Percentiles rank a stretch among this genome's conserved stretches.
These are phyloP conservation scores for Hyles lineata DNA, from an alignment of 2,888 invertebrate genomes.

Conservation along the genomic window DNA sequence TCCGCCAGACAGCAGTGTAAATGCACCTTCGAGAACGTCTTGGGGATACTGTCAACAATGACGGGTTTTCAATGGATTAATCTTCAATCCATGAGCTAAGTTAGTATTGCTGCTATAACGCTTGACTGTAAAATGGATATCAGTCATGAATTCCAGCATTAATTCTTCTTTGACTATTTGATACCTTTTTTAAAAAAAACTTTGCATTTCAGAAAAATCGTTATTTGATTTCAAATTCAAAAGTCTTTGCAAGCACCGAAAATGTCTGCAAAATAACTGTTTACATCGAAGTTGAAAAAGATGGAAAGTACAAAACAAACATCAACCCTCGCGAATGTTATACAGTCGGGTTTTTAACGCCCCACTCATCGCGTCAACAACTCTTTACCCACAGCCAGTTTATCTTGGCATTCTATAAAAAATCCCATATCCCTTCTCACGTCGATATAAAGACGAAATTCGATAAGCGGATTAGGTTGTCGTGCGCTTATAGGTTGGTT, in stretches of 20 bases:
- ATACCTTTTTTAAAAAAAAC: no score
- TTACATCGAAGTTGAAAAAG: conserved; percentile 43
- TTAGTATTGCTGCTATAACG: no score
- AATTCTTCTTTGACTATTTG: no score
- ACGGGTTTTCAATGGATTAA: no score
- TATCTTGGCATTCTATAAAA: conserved; percentile 33
- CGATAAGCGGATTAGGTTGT: conserved; percentile 20
- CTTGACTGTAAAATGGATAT: no score
- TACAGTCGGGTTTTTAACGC: conserved; percentile 49
- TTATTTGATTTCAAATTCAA: no score
- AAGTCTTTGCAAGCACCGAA: not conserved
- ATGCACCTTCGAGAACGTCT: no score
- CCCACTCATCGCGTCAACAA: conserved; percentile 52
- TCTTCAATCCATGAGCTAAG: no score
- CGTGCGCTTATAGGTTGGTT: conserved; percentile 36
- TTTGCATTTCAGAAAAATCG: no score
- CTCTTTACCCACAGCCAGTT: conserved; percentile 49
- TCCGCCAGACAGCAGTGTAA: no score
- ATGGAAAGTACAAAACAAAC: conserved; percentile 52
- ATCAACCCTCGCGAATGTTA: conserved; percentile 49
- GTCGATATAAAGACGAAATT: conserved; percentile 39
- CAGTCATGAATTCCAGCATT: no score
- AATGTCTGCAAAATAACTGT: conserved; percentile 6
- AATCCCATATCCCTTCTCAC: conserved; percentile 33
- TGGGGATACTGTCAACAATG: no score